A percentile compares a stretch with the other conserved stretches of the same genome.
These are phyloP conservation scores for Drosophila tani DNA, from an alignment of 1,140 invertebrate genomes.

Conservation along the genomic window DNA sequence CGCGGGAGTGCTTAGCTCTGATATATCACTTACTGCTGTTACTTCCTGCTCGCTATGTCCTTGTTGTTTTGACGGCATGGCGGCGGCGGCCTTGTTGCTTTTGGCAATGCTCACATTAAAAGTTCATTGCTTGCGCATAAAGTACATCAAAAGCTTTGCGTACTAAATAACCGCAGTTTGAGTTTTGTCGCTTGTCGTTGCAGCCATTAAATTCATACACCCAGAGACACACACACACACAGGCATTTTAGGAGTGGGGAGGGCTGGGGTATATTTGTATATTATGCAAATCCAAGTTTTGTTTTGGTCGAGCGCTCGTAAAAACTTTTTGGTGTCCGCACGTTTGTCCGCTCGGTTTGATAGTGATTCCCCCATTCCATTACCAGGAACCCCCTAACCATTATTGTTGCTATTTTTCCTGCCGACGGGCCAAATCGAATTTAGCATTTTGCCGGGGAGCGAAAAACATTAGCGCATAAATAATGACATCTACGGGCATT, in stretches of 20 bases:
- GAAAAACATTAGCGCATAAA: conserved; percentile 71
- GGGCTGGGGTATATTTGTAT: conserved; percentile 50
- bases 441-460: conserved; percentile 51
- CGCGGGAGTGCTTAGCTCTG: conserved; percentile 74
- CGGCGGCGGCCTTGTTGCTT: conserved; percentile 43
- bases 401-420: conserved; percentile 38
- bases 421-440: conserved; percentile 53
- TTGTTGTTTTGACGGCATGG: conserved; percentile 18
- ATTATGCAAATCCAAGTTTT: conserved; percentile 78
- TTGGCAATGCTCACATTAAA: conserved; percentile 76
- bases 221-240: conserved; percentile 5
- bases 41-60: conserved; percentile 28
- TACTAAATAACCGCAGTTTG: conserved; percentile 80
- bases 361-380: conserved; percentile 33
- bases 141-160: conserved; percentile 78
- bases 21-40: conserved; percentile 68
- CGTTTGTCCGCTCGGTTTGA: conserved; percentile 65
- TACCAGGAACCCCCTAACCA: neutral
- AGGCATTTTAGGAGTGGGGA: neutral
- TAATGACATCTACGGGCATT: conserved; percentile 55
- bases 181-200: conserved; percentile 78
- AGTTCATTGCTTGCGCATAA: conserved; percentile 82
- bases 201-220: conserved; percentile 75
- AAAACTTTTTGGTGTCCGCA: conserved; percentile 75
- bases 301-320: conserved; percentile 64